phyloP scores from a whole-genome alignment of 2,888 invertebrate species.

The Acrobasis repandana region DNA sequence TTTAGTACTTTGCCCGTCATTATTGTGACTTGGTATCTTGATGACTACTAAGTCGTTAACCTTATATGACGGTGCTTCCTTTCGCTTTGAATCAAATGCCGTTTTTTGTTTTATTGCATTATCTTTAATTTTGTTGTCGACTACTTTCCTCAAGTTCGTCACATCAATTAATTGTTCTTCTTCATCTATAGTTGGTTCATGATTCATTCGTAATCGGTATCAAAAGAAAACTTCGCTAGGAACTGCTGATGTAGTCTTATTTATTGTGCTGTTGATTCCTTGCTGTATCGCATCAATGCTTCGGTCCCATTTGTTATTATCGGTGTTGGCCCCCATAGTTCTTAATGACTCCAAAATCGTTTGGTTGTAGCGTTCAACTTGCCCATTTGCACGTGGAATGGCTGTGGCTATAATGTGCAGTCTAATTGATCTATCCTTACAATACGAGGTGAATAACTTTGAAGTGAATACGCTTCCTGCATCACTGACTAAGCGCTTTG shows the following conservation, averaged over 20 bases:
- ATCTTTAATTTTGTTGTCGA: slow-evolving; percentile 13
- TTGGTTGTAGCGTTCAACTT: slow-evolving; percentile 24
- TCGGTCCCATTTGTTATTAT: slow-evolving; percentile 17
- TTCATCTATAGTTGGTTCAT: slow-evolving; percentile 18
- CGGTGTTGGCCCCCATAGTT: slow-evolving; percentile 24
- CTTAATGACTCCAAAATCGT: slow-evolving; percentile 19
- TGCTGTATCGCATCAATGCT: slow-evolving; percentile 14
- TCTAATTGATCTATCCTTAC: slow-evolving; percentile 16
- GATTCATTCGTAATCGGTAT: slow-evolving; percentile 12
- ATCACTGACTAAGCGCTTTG: slow-evolving; percentile 30
- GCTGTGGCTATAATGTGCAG: slow-evolving; percentile 22
- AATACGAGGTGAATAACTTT: slow-evolving; percentile 20
- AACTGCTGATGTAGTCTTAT: slow-evolving; percentile 22
- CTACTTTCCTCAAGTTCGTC: slow-evolving; percentile 21
- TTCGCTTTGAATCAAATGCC: slow-evolving; percentile 21
- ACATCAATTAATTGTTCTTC: slow-evolving; percentile 17
- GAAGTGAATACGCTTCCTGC: slow-evolving; percentile 27
- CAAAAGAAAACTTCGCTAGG: slow-evolving; percentile 22
- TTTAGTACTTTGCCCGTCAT: slow-evolving; percentile 30
- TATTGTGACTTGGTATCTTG: slow-evolving; percentile 29
- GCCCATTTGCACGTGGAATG: slow-evolving; percentile 26
- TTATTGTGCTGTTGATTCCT: slow-evolving; percentile 13
- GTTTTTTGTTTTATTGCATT: slow-evolving; percentile 21
- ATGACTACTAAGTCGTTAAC: slow-evolving; percentile 29
- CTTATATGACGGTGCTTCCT: slow-evolving; percentile 21